Evolutionary conservation across 2,113 vertebrate species (phyloP).

Genomic region (Catharus minimus): DNA sequence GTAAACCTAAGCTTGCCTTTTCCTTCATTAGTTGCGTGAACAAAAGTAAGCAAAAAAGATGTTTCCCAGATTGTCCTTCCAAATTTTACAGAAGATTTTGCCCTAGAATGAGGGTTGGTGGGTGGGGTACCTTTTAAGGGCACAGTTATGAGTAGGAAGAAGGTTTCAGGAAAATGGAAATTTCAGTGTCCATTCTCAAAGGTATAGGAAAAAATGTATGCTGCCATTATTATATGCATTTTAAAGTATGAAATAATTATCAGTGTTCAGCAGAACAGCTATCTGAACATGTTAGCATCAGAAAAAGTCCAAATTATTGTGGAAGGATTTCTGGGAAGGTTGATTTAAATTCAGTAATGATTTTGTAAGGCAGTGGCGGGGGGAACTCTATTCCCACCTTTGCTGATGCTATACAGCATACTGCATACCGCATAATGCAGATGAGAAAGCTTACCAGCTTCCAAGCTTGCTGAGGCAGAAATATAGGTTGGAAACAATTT

Average conservation of each 20-base stretch:
- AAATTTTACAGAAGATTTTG: not conserved
- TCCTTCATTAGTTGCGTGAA: not conserved
- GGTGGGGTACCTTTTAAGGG: accelerated
- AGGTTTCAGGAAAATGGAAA: not conserved
- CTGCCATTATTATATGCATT: not conserved
- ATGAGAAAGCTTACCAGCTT: not conserved
- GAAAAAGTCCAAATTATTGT: not conserved
- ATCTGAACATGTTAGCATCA: not conserved
- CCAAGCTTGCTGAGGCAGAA: not conserved
- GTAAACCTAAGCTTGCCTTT: not conserved
- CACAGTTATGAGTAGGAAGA: not conserved
- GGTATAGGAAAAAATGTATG: not conserved
- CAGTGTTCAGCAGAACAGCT: not conserved
- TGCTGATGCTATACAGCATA: not conserved
- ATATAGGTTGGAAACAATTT: not conserved
- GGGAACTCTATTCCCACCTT: not conserved
- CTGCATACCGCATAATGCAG: not conserved
- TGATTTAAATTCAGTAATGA: not conserved
- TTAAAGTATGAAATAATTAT: not conserved
- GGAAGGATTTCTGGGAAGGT: not conserved
- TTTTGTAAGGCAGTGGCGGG: not conserved
- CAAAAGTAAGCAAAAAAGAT: not conserved
- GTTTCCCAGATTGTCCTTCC: not conserved
- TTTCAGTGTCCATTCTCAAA: not conserved
- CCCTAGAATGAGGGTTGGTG: not conserved